Evolutionary conservation across 92 coral and sea anemone species (phyloP), one percentile per base, ranked within the genome.

Genomic region (Anthopleura xanthogrammica): DNA sequence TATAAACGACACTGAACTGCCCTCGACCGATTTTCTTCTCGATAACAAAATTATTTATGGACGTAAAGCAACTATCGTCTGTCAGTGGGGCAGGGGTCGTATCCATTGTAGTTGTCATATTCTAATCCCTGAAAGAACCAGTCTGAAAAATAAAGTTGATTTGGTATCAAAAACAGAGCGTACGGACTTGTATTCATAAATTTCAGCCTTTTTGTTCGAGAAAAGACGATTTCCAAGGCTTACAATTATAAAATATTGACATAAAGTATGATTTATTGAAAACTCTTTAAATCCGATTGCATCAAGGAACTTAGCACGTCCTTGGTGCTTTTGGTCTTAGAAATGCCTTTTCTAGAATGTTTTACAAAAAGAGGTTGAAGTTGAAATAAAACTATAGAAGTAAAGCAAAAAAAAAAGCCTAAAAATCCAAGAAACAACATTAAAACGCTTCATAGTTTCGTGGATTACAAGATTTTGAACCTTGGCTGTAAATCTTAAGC

Each of bases 11-110:
- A 84, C 99, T 96, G 24, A 96, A 96, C 79, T 96, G 99, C 17
- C 99, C 99, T 54, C 98, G 90, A 2, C 99, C 99, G 64, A 96
- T 96, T 87, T 94, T 96, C 92, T 96, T 96, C 52, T 94, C 95
- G 66, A 96, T 89, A 58, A 52, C 79, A 77, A 94, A 90, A 80
- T 94, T 94, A 0, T 68, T 43, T 17, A 92, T 86, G 19, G 75
- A 58, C 12, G 60, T 82, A 20, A 79, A 86, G 29, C 39, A 54
- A 46, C 73, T 57, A 6, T 83, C 88, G 55, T 81, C 82, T 3
- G 46, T 72, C 20, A 24, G 78, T 24, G 88, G 70, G 4, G 83
- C 41, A 46, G 83, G 88, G 29, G 78, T 78, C 54, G 83, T 85
- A 55, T 85, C 88, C 88, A 85, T 85, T 3, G 36, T 73, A 57